phyloP scores from a whole-genome alignment of 2,888 invertebrate genomes.

The Sylvicola cinctus region DNA sequence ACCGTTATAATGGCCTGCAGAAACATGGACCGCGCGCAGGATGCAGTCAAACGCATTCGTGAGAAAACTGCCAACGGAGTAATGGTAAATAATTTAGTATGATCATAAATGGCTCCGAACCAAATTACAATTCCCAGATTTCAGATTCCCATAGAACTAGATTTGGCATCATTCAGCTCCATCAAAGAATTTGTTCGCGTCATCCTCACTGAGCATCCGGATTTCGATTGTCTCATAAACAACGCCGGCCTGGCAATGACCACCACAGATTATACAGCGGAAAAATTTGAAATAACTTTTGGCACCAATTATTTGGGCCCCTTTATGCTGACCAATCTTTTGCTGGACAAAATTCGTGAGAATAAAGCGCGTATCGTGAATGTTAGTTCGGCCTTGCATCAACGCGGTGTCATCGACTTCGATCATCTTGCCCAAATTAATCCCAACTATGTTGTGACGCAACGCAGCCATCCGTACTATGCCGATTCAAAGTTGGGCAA shows the following conservation, averaged over 20 bases:
- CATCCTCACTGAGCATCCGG: constrained; percentile 39
- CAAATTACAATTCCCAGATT: too few species aligned
- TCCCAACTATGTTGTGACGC: too few species aligned
- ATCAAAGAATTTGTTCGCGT: constrained; percentile 47
- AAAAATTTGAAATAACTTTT: constrained; percentile 62
- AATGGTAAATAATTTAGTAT: too few species aligned
- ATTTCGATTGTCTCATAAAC: constrained; percentile 56
- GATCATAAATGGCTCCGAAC: too few species aligned
- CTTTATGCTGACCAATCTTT: constrained; percentile 61
- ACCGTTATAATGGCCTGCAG: constrained; percentile 65
- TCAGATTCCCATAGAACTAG: constrained; percentile 54
- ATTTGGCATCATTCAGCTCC: constrained; percentile 51
- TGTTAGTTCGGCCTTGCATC: constrained; percentile 44
- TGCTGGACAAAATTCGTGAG: constrained; percentile 31
- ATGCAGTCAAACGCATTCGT: constrained; percentile 42
- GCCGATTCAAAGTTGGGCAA: too few species aligned
- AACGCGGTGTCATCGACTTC: constrained; percentile 44
- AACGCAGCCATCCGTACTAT: too few species aligned
- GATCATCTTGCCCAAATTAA: constrained; percentile 40
- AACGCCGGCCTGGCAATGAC: constrained; percentile 63
- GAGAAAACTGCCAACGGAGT: constrained; percentile 34
- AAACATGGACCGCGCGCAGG: constrained; percentile 39
- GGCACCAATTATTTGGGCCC: constrained; percentile 72
- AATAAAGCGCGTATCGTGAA: constrained; percentile 34
- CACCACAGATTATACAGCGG: constrained; percentile 34